Percentiles rank a stretch among this genome's conserved stretches.
phyloP scores from a whole-genome alignment of 2,888 invertebrate species.

The Eristalis intricaria region DNA sequence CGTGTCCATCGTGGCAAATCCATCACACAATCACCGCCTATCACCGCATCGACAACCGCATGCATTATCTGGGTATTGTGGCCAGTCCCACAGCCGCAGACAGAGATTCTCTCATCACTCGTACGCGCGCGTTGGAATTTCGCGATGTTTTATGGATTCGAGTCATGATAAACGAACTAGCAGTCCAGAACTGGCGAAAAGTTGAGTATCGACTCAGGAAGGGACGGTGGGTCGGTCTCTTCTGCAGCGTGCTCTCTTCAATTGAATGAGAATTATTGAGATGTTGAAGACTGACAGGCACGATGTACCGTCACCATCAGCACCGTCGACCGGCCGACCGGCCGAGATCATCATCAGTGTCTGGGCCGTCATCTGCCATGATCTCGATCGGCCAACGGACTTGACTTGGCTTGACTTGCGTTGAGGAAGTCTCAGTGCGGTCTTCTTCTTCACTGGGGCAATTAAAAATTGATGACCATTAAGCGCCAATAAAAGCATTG shows the following conservation, averaged over 20 bases:
- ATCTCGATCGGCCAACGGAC: conserved; percentile 21
- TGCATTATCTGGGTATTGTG: conserved; percentile 39
- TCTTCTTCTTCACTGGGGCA: conserved; percentile 48
- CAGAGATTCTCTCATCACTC: conserved; percentile 24
- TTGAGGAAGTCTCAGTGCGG: conserved; percentile 39
- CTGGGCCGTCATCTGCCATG: neutral
- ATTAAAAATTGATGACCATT: conserved; percentile 71
- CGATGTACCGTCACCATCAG: conserved; percentile 52
- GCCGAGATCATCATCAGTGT: conserved; percentile 1
- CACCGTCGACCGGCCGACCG: neutral
- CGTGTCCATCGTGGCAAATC: conserved; percentile 35
- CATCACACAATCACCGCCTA: conserved; percentile 53
- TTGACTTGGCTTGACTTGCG: conserved; percentile 12
- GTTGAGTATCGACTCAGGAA: conserved; percentile 5
- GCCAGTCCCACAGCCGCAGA: neutral
- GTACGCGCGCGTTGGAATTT: conserved; percentile 49
- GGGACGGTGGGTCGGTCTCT: neutral
- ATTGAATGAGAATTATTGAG: conserved; percentile 68
- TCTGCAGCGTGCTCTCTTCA: conserved; percentile 41
- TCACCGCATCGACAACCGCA: conserved; percentile 29
- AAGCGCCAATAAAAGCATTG: conserved; percentile 59
- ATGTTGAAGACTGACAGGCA: conserved; percentile 61
- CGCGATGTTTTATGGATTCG: conserved; percentile 52
- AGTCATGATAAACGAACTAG: conserved; percentile 34
- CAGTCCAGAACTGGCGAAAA: neutral